Evolutionary conservation across 2,797 vertebrate species (phyloP).

Genomic region (Zalophus californianus): DNA sequence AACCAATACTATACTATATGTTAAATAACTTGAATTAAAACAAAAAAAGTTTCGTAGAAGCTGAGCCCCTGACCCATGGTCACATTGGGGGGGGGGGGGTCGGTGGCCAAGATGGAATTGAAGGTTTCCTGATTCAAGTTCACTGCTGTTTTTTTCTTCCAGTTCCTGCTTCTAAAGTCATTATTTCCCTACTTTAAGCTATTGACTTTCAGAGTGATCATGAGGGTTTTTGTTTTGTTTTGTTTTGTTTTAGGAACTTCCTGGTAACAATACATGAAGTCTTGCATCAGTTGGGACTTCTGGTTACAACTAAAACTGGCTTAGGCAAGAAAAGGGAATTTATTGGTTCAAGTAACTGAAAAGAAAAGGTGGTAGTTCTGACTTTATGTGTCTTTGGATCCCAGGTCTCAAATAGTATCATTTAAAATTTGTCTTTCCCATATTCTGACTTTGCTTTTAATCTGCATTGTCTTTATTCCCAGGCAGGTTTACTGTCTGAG

Average conservation of each 20-base stretch:
- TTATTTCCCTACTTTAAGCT: constrained; percentile 29
- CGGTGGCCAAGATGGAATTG: neutral
- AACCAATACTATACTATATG: neutral
- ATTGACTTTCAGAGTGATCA: neutral
- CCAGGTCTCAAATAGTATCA: neutral
- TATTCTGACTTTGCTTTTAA: neutral
- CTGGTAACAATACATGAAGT: constrained; percentile 56
- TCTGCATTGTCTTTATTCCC: neutral
- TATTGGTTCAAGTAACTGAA: constrained; percentile 7
- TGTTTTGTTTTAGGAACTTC: constrained; percentile 63
- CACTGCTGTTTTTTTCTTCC: neutral
- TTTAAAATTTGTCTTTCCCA: neutral
- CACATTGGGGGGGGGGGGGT: neutral
- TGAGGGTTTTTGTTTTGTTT: neutral
- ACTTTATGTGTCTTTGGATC: neutral
- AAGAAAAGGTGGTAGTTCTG: neutral
- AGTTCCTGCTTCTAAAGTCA: neutral
- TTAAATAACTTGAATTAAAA: neutral
- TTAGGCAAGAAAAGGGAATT: neutral
- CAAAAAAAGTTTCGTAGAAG: neutral
- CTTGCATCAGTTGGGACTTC: constrained; percentile 42
- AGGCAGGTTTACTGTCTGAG: neutral
- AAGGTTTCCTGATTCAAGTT: constrained; percentile 27
- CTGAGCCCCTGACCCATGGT: neutral
- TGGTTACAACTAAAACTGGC: constrained; percentile 9